Evolutionary conservation across 2,888 invertebrate species (phyloP).

Genomic region (Deilephila elpenor): DNA sequence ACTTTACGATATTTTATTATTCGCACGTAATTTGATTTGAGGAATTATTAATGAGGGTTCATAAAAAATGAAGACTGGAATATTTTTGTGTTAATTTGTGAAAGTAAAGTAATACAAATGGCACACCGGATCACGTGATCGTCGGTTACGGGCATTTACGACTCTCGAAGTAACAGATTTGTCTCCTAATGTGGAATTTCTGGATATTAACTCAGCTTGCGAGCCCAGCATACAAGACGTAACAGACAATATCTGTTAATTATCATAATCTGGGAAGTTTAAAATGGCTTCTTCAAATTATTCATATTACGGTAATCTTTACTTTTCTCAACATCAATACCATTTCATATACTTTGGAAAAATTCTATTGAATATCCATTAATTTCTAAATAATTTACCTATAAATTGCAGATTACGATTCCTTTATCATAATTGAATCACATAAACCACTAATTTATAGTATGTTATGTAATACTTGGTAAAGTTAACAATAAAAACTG

Average conservation of each 20-base stretch:
- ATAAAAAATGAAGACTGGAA: not conserved
- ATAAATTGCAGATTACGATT: not conserved
- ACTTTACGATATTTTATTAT: conserved; percentile 15
- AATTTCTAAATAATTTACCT: not conserved
- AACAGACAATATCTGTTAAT: too few species aligned
- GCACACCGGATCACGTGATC: too few species aligned
- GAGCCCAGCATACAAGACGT: too few species aligned
- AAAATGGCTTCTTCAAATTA: not conserved
- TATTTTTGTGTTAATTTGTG: too few species aligned
- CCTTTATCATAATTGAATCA: not conserved
- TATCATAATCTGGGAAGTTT: too few species aligned
- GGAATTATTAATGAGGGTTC: not conserved
- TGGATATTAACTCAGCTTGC: too few species aligned
- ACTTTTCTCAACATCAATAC: not conserved
- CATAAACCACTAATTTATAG: not conserved
- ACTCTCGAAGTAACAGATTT: too few species aligned
- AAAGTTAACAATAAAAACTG: not conserved
- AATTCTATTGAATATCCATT: not conserved
- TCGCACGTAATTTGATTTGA: conserved; percentile 3
- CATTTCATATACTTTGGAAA: not conserved
- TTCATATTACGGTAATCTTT: not conserved
- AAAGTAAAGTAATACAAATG: too few species aligned
- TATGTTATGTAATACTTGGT: not conserved
- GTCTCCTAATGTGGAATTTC: too few species aligned
- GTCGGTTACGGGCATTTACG: too few species aligned